These are phyloP conservation scores for crab-eating macaque (Macaca fascicularis) DNA, from an alignment of 2,113 vertebrate genomes.

Conservation along the genomic window DNA sequence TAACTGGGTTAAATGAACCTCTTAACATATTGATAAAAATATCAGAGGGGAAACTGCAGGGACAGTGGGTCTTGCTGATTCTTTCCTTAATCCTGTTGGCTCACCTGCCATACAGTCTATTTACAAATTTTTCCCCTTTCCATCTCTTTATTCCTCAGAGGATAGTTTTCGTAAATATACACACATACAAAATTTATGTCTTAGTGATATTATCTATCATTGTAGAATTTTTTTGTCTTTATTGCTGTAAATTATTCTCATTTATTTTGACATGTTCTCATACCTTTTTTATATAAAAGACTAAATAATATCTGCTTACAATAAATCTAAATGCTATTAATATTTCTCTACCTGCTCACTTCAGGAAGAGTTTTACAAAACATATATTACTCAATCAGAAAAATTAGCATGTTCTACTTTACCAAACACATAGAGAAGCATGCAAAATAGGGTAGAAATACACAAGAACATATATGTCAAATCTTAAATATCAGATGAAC, in stretches of 20 bases:
- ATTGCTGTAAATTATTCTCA: neutral
- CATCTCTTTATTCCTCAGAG: neutral
- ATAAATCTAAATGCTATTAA: neutral
- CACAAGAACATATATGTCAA: neutral
- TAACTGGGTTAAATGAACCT: neutral
- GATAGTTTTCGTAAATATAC: neutral
- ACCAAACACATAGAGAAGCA: neutral
- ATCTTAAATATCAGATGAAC: neutral
- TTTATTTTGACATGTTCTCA: neutral
- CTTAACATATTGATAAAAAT: neutral
- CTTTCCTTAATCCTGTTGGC: neutral
- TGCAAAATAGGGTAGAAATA: neutral
- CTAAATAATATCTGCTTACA: neutral
- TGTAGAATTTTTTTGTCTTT: neutral
- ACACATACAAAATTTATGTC: neutral
- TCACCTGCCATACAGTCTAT: accelerated
- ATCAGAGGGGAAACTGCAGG: neutral
- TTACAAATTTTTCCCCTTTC: neutral
- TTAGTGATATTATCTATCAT: neutral
- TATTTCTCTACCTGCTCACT: neutral
- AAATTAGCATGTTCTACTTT: neutral
- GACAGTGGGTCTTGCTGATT: neutral
- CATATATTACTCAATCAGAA: neutral
- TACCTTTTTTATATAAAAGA: neutral
- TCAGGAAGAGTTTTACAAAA: neutral